Evolutionary conservation across 2,113 vertebrate species (phyloP).

Genomic region (Indri indri): DNA sequence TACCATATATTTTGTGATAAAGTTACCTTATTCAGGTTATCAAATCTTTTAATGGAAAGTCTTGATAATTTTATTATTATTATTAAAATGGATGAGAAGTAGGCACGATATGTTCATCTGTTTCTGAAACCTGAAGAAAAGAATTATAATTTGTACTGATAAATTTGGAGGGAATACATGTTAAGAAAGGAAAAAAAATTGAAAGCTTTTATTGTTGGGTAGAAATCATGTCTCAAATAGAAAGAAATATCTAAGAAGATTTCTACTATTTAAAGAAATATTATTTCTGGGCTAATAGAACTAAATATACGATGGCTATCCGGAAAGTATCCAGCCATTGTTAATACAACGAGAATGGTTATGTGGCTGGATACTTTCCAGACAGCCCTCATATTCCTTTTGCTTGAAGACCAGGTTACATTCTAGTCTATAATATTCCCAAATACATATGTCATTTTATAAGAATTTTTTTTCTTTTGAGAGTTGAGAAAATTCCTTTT

Average conservation of each 20-base stretch:
- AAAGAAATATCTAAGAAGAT: not conserved
- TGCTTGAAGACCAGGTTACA: not conserved
- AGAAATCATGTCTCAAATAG: not conserved
- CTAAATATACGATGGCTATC: not conserved
- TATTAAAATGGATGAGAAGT: not conserved
- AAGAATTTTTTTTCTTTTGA: not conserved
- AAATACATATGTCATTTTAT: not conserved
- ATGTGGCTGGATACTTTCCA: too few species aligned
- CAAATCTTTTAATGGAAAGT: not conserved
- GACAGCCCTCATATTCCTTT: not conserved
- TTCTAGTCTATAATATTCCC: not conserved
- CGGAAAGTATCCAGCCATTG: too few species aligned
- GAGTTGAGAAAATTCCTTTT: not conserved
- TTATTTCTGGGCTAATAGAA: not conserved
- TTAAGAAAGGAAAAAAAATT: not conserved
- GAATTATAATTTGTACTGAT: not conserved
- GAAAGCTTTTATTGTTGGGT: constrained; percentile 13
- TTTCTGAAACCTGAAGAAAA: constrained; percentile 19
- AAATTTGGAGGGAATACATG: not conserved
- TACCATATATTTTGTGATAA: not conserved
- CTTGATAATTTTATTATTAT: not conserved
- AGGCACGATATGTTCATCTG: not conserved
- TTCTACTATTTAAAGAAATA: not conserved
- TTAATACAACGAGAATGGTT: too few species aligned
- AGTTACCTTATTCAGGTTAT: not conserved